Conservation (phyloP, 2,113 vertebrate species). For the Tylochromis polylepis region DNA sequence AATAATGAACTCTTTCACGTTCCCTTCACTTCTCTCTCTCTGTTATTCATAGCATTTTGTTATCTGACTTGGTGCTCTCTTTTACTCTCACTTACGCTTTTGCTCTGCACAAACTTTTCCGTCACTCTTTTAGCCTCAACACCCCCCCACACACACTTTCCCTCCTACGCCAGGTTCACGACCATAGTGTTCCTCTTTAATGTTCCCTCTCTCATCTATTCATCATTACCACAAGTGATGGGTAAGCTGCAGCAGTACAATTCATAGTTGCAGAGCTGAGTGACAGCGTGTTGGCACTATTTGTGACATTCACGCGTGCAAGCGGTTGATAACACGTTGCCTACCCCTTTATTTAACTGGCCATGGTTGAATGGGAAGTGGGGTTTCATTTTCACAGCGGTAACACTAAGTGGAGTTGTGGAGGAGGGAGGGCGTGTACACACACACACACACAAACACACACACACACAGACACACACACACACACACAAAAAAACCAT, state of each 20-base stretch:
- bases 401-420: neutral
- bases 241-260: neutral
- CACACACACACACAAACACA: neutral
- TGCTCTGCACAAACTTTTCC: neutral
- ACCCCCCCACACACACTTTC: neutral
- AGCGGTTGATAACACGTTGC: constrained; percentile 33
- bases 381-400: constrained; percentile 30
- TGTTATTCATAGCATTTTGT: constrained; percentile 24
- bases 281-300: constrained; percentile 9
- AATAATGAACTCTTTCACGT: constrained; percentile 9
- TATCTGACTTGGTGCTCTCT: constrained; percentile 12
- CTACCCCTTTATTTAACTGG: constrained; percentile 38
- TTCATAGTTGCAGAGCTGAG: constrained; percentile 9
- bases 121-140: neutral
- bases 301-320: constrained; percentile 24
- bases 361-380: constrained; percentile 1
- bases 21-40: neutral
- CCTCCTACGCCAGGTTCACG: constrained; percentile 28
- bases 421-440: neutral
- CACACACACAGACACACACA: neutral
- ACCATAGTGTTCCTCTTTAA: constrained; percentile 5
- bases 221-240: constrained; percentile 18
- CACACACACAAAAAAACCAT: neutral
- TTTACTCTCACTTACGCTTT: constrained; percentile 7
- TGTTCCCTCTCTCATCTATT: neutral